Evolutionary conservation across 2,113 vertebrate species (phyloP).

Genomic region (Suncus etruscus): DNA sequence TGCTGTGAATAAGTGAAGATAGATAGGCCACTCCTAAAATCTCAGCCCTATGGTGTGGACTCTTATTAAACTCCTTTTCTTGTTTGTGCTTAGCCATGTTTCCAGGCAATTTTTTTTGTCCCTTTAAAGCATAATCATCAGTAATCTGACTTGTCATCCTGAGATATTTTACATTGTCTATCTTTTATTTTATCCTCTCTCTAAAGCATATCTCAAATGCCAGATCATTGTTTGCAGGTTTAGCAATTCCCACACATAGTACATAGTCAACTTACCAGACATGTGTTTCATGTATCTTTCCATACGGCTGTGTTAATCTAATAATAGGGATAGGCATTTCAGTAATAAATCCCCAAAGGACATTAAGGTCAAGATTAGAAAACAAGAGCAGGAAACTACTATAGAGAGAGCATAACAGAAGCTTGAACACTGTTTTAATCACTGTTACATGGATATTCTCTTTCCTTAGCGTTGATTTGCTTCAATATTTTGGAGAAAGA

Average conservation of each 20-base stretch:
- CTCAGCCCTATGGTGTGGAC: no score
- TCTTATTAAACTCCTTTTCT: background rate
- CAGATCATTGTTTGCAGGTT: background rate
- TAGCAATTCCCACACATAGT: background rate
- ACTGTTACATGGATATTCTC: background rate
- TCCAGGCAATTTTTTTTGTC: background rate
- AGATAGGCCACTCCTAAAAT: no score
- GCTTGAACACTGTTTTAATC: background rate
- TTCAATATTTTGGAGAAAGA: background rate
- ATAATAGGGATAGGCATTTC: background rate
- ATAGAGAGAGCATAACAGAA: background rate
- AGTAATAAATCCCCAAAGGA: background rate
- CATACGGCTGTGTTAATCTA: background rate
- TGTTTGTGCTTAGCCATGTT: background rate
- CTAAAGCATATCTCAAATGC: background rate
- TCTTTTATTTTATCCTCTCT: constrained; percentile 25
- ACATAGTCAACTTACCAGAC: background rate
- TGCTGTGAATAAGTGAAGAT: no score
- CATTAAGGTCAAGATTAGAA: constrained; percentile 10
- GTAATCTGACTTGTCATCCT: background rate
- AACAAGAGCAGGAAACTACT: constrained; percentile 21
- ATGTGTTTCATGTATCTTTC: constrained; percentile 31
- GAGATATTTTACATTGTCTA: background rate
- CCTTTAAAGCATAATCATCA: background rate
- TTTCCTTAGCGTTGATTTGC: background rate